Conservation (phyloP, 2,113 vertebrate species). For the Atractosteus spatula region DNA sequence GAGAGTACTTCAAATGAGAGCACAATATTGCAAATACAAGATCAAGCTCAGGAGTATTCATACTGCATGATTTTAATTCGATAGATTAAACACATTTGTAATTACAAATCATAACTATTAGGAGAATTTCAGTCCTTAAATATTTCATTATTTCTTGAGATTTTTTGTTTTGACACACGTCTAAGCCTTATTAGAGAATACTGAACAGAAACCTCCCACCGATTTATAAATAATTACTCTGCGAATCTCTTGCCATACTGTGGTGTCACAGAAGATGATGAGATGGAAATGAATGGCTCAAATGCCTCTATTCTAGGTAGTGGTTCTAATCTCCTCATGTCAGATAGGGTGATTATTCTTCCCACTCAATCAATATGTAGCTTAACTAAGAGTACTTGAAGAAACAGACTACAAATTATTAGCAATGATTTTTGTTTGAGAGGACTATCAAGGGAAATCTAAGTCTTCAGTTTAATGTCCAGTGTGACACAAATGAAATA, state of each 20-base stretch:
- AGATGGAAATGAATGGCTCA: constrained; percentile 7
- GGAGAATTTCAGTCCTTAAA: no score
- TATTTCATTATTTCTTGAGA: no score
- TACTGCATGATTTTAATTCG: no score
- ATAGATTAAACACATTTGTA: no score
- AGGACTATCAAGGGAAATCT: constrained; percentile 41
- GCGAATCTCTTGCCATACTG: neutral
- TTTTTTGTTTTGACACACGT: no score
- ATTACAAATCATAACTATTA: no score
- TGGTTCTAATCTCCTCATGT: constrained; percentile 12
- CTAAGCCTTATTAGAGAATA: no score
- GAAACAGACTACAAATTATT: constrained; percentile 44
- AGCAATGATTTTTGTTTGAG: constrained; percentile 47
- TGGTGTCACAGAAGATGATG: neutral
- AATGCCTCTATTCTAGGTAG: neutral
- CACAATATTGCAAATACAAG: no score
- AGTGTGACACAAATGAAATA: constrained; percentile 32
- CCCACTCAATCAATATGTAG: constrained; percentile 47
- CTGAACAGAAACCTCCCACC: no score
- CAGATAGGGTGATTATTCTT: constrained; percentile 8
- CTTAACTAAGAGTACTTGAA: constrained; percentile 31
- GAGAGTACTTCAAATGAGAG: no score
- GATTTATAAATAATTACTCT: no score
- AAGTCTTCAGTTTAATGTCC: constrained; percentile 46
- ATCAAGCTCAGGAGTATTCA: no score